Percentiles rank a stretch among this genome's conserved stretches.
Evolutionary conservation across 2,113 vertebrate genomes (phyloP).

Genomic region (Zapus hudsonius): DNA sequence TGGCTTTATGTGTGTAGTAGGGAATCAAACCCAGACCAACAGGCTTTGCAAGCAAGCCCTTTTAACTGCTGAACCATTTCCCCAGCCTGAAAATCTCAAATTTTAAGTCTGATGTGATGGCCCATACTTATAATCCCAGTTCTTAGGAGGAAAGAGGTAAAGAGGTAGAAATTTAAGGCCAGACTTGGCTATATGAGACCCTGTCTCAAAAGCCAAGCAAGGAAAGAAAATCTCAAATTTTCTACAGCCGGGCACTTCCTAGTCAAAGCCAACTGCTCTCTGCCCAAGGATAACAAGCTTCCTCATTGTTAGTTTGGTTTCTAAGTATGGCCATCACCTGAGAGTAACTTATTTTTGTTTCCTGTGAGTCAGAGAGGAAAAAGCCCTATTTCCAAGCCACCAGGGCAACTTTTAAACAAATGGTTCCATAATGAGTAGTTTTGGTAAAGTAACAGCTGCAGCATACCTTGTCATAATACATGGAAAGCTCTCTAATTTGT

Average conservation of each 20-base stretch:
- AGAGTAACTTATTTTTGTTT: slow-evolving; percentile 73
- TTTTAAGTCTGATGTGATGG: not conserved
- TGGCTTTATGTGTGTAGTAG: too few species aligned
- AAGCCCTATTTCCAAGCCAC: slow-evolving; percentile 60
- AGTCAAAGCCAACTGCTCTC: not conserved
- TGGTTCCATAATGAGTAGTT: slow-evolving; percentile 67
- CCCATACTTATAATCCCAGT: not conserved
- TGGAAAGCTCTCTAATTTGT: slow-evolving; percentile 71
- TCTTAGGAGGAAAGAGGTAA: not conserved
- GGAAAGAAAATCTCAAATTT: not conserved
- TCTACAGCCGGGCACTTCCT: not conserved
- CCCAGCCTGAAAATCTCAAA: too few species aligned
- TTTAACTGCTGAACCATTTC: too few species aligned
- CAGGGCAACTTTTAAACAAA: slow-evolving; percentile 67
- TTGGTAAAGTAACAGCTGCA: slow-evolving; percentile 55
- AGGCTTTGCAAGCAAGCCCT: too few species aligned
- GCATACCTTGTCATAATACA: slow-evolving; percentile 64
- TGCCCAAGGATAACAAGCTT: slow-evolving; percentile 4
- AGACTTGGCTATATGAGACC: not conserved
- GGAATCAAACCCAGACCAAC: too few species aligned
- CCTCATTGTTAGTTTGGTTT: slow-evolving; percentile 63
- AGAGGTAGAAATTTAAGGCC: not conserved
- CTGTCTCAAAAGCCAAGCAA: not conserved
- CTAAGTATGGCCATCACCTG: slow-evolving; percentile 65
- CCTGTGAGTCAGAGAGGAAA: slow-evolving; percentile 76